Percentiles rank a stretch among this genome's conserved stretches.
phyloP scores from a whole-genome alignment of 2,797 vertebrate species.

The Lacerta viridis region DNA sequence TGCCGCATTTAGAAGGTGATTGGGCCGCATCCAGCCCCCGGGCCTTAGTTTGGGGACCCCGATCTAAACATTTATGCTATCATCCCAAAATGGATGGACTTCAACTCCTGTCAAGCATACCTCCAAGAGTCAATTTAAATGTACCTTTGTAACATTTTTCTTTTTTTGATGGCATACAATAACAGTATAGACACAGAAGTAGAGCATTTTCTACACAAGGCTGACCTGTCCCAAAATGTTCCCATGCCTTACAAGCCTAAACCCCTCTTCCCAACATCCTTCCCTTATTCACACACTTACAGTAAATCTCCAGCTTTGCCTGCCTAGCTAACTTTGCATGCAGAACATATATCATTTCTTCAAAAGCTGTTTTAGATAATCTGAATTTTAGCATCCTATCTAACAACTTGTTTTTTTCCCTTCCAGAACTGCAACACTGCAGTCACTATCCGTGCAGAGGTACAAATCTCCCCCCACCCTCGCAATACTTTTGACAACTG shows the following conservation, averaged over 20 bases:
- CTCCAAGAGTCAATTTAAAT: no score
- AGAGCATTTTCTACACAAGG: background rate
- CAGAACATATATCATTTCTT: background rate
- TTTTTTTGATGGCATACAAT: no score
- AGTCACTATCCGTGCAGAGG: background rate
- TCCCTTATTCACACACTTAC: background rate
- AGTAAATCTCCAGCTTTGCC: background rate
- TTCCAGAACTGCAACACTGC: background rate
- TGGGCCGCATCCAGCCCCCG: no score
- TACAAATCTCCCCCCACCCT: no score
- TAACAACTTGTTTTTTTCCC: background rate
- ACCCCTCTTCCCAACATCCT: background rate
- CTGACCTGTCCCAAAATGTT: background rate
- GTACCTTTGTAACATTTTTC: no score
- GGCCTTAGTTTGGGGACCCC: no score
- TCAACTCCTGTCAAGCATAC: no score
- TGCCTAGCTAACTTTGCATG: background rate
- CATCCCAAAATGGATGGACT: no score
- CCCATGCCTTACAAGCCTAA: background rate
- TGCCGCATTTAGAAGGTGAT: no score
- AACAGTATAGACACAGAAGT: background rate
- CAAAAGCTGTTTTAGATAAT: no score
- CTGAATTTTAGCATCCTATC: background rate
- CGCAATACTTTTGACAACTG: background rate
- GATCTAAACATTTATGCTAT: no score